A percentile compares a stretch with the other conserved stretches of the same genome.
phyloP scores from a whole-genome alignment of 2,888 invertebrate species.

The Drosophila sordidapex region DNA sequence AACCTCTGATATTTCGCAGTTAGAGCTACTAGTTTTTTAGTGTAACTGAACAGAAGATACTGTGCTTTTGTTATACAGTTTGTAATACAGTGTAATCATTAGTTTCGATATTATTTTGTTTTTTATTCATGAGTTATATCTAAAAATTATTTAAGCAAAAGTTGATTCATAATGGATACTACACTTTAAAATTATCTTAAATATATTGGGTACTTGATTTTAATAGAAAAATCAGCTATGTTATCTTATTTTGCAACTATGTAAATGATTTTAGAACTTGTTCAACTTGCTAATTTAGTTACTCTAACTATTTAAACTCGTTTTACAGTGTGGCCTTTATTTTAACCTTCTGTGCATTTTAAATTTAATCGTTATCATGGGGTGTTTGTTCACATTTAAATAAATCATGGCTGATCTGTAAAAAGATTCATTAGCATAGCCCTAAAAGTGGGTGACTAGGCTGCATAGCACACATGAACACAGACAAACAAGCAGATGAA shows the following conservation, averaged over 20 bases:
- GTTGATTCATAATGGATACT: no score
- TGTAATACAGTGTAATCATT: neutral
- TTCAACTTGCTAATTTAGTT: neutral
- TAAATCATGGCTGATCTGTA: no score
- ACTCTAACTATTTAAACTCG: neutral
- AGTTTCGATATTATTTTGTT: neutral
- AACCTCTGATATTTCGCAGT: slow-evolving; percentile 8
- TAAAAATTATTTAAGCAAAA: no score
- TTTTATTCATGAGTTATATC: neutral
- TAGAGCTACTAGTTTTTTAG: slow-evolving; percentile 11
- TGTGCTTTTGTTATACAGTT: neutral
- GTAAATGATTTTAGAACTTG: neutral
- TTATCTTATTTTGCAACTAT: neutral
- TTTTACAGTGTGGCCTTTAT: neutral
- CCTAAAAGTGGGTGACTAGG: neutral
- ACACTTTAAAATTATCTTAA: no score
- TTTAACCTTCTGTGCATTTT: neutral
- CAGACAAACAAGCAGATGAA: neutral
- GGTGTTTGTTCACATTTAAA: neutral
- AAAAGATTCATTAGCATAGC: neutral
- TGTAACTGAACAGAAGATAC: neutral
- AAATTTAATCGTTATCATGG: neutral
- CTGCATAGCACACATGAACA: neutral
- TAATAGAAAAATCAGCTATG: neutral
- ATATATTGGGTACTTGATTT: neutral